Evolutionary conservation across 2,797 vertebrate species (phyloP), one percentile per base, ranked within the genome.

Genomic region (Xenopus petersii): DNA sequence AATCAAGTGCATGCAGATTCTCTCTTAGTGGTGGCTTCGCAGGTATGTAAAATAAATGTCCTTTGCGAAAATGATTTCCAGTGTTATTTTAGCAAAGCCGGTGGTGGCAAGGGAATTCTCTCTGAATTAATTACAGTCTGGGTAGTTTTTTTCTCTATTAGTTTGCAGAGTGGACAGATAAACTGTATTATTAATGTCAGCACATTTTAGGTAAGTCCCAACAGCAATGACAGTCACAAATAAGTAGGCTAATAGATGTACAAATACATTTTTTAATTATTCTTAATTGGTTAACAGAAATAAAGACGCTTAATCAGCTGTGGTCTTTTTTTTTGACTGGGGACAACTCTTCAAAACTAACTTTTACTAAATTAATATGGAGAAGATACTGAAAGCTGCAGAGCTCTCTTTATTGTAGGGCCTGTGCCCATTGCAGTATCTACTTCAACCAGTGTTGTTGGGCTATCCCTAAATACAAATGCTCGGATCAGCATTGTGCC

Each of bases 41-140:
- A 13, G 54, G 16, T 8, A 55, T 55, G 16, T 55, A 55, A 55
- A 13, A 17, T 56, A 17, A 56, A 56, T 56, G n/a, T 56, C 7
- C 54, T 56, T 16, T 56, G 54, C 54, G 7, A 10, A 56, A 16
- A 8, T 16, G 16, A 56, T 17, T 15, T 56, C 15, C 81, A 82
- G 81, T 85, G 87, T 79, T 83, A 67, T 26, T 80, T 80, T 83
- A 56, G 16, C 13, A 51, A 51, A 51, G 49, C 15, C 49, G 4
- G 54, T 2, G 13, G 13, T 56, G 7, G 4, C 54, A 4, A 56
- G 54, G 54, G 54, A 56, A 56, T 56, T 15, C 54, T 16, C 2
- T 16, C n/a, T 56, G 54, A 56, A 56, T 56, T 56, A 56, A 56
- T 56, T 56, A 56, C 13, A 56, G n/a, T 17, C 54, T 56, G 16